A percentile compares a stretch with the other conserved stretches of the same genome.
Conservation (phyloP, 1,140 invertebrate genomes). For the Platyura marginata region DNA sequence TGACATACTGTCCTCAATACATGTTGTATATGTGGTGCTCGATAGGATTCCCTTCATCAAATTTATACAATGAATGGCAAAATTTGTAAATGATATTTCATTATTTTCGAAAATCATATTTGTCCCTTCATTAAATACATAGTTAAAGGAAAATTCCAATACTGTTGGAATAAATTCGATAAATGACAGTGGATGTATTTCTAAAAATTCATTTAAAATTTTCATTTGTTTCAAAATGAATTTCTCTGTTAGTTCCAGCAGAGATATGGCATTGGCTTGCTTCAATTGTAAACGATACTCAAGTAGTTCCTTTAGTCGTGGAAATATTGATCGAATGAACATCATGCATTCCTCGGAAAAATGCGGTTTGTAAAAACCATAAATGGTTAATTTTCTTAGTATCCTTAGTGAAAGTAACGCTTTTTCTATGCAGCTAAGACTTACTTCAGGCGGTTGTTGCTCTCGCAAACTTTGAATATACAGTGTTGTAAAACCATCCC, state of each 20-base stretch:
- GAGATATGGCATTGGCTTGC: constrained; percentile 1
- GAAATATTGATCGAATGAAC: constrained; percentile 64
- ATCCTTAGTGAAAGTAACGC: constrained; percentile 60
- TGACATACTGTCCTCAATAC: constrained; percentile 3
- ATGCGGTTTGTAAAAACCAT: constrained; percentile 62
- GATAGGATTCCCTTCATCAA: constrained; percentile 68
- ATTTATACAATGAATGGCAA: constrained; percentile 78
- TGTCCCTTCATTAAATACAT: constrained; percentile 61
- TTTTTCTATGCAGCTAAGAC: constrained; percentile 50
- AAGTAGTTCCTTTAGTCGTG: constrained; percentile 51
- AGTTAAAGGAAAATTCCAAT: constrained; percentile 64
- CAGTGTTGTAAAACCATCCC: constrained; percentile 47
- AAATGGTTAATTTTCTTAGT: constrained; percentile 60
- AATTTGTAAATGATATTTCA: constrained; percentile 57
- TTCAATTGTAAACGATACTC: constrained; percentile 33
- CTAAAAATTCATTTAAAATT: constrained; percentile 52
- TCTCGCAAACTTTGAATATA: constrained; percentile 42
- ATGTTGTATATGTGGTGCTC: constrained; percentile 46
- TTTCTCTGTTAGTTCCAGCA: constrained; percentile 53
- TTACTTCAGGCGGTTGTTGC: constrained; percentile 29
- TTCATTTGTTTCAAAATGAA: constrained; percentile 65
- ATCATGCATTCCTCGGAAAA: constrained; percentile 48
- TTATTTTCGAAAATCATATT: constrained; percentile 31
- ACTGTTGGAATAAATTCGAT: constrained; percentile 58
- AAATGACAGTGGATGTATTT: constrained; percentile 58